Evolutionary conservation across 1,140 invertebrate genomes (phyloP), one percentile per base, ranked within the genome.

Genomic region (Mactra quadrangularis): DNA sequence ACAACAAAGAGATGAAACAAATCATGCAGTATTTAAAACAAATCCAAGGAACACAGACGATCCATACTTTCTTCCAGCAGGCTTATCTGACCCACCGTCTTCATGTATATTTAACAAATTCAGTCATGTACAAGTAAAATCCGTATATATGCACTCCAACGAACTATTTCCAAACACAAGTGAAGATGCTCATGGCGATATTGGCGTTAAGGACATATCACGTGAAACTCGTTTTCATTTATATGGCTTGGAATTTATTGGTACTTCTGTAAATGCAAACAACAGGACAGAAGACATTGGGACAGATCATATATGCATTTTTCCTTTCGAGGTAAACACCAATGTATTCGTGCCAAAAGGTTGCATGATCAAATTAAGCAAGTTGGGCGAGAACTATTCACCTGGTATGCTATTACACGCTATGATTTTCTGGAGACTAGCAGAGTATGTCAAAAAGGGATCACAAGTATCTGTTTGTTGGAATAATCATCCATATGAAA

Each of bases 191-290:
- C 33, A 47, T 1, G 15, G 19, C 3, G 38, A 53, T 1, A 19
- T 45, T 7, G 68, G 45, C 29, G 29, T 71, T 11, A 52, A 47
- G 45, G 19, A 55, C 15, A 17, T 33, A 35, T 17, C 27, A n/a
- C 7, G 27, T 9, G 33, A 71, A 15, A 47, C 45, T 19, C 27
- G 68, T 3, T 45, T 29, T 2, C 27, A 53, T 1, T 3, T 71
- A 9, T 53, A 25, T 38, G 68, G 68, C 1, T 19, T 71, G 27
- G 68, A 71, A 55, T 71, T 52, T 27, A 53, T 22, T 27, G 62
- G 62, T 22, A 6, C 17, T n/a, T 27, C 22, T 29, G 17, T 33
- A 13, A 41, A 41, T 41, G 6, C 38, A 6, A 41, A 41, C 15
- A 15, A 7, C 38, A 15, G 38, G 15, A 7, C 15, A 7, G 38